Evolutionary conservation across 2,888 invertebrate genomes (phyloP), one percentile per base, ranked within the genome.

Genomic region (Brachyptera risi): DNA sequence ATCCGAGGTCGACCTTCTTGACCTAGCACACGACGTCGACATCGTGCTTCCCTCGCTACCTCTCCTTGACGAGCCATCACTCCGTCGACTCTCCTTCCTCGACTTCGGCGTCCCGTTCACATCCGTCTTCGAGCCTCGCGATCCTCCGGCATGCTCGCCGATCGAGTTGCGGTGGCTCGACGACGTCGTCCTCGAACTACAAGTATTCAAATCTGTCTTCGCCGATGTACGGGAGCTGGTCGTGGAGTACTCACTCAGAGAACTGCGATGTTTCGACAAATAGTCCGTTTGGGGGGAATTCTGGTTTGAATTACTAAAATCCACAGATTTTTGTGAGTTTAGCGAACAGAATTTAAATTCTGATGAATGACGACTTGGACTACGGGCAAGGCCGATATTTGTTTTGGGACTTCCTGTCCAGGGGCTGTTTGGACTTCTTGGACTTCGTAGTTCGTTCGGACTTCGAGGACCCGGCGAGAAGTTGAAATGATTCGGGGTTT

Each of bases 1-100:
- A 75, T 90, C 90, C 19, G 89, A 89, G 1, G 90, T 90, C 0
- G 90, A 90, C 69, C 87, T 88, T 56, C 88, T 51, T 2, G 54
- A 54, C 54, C 54, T 31, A 7, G 47, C 56, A 19, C 50, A 57
- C 21, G 61, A 61, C 26, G 61, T 57, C 3, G 59, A 27, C 15
- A 59, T 50, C 7, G 60, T 42, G 24, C 57, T 57, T 27, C 50
- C 58, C 37, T 57, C 51, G 38, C 57, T 61, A 37, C 47, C 37
- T 50, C 57, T 57, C 11, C 50, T 38, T 5, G 57, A 51, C 9
- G 51, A 35, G 23, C 37, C 51, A n/a, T 19, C 61, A 42, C 57
- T 35, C 42, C 35, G 27, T 31, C 60, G 23, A n/a, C n/a, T n/a
- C n/a, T n/a, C n/a, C n/a, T n/a, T n/a, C n/a, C n/a, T n/a, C n/a